phyloP scores from a whole-genome alignment of 2,797 vertebrate genomes.

The Neosilurus mollespiculum region DNA sequence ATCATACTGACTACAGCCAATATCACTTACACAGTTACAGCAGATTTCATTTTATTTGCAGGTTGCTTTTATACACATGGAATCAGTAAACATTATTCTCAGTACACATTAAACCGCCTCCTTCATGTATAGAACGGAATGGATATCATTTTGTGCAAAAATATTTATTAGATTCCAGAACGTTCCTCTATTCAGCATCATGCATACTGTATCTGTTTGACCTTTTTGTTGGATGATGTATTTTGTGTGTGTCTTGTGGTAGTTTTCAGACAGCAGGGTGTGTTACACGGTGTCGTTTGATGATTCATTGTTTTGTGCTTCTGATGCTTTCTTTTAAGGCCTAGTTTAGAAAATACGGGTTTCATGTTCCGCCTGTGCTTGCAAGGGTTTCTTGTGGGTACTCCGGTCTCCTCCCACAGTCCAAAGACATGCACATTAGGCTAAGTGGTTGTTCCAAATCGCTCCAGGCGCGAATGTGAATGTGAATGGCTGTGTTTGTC shows the following conservation, averaged over 20 bases:
- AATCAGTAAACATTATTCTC: neutral
- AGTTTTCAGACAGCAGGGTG: slow-evolving; percentile 43
- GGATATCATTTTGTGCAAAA: neutral
- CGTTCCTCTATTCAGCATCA: neutral
- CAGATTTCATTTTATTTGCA: neutral
- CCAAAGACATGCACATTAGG: too few relatives aligned
- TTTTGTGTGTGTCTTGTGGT: slow-evolving; percentile 59
- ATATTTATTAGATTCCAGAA: neutral
- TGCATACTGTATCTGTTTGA: slow-evolving; percentile 36
- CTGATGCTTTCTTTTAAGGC: neutral
- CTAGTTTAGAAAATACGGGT: neutral
- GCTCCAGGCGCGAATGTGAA: too few relatives aligned
- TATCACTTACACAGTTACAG: neutral
- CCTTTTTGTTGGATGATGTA: slow-evolving; percentile 51
- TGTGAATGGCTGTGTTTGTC: neutral
- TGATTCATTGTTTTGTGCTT: neutral
- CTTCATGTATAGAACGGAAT: neutral
- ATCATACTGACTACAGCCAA: neutral
- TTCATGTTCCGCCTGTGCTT: too few relatives aligned
- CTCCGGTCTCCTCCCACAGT: too few relatives aligned
- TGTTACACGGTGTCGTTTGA: slow-evolving; percentile 18
- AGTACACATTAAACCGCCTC: neutral
- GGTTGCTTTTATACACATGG: neutral
- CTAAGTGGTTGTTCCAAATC: too few relatives aligned
- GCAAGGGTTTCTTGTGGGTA: too few relatives aligned